phyloP scores from a whole-genome alignment of 2,797 vertebrate genomes.

The Xiphophorus birchmanni region DNA sequence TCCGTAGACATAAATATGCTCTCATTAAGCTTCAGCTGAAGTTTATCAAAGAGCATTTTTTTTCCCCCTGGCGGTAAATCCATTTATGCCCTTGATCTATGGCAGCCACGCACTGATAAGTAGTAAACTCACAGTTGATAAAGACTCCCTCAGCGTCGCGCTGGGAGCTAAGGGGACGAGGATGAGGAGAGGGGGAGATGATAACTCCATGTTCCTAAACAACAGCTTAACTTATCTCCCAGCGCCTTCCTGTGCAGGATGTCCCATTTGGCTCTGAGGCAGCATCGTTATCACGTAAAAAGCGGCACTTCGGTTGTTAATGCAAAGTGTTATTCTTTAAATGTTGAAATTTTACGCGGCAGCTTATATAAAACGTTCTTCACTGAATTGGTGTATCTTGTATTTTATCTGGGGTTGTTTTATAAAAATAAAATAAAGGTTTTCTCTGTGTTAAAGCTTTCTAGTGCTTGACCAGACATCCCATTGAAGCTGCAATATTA shows the following conservation, averaged over 20 bases:
- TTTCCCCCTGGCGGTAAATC: conserved; percentile 51
- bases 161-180: conserved; percentile 21
- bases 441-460: conserved; percentile 43
- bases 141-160: conserved; percentile 54
- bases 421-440: conserved; percentile 27
- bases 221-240: conserved; percentile 65
- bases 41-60: conserved; percentile 66
- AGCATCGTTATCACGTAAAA: conserved; percentile 23
- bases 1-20: conserved; percentile 24
- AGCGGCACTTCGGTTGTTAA: conserved; percentile 7
- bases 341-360: background rate
- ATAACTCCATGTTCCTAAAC: conserved; percentile 70
- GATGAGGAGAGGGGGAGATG: conserved; percentile 16
- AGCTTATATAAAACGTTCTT: conserved; percentile 35
- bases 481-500: conserved; percentile 16
- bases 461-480: conserved; percentile 30
- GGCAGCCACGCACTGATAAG: conserved; percentile 58
- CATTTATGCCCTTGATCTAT: conserved; percentile 59
- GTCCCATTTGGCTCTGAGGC: conserved; percentile 48
- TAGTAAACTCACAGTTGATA: conserved; percentile 65
- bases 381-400: conserved; percentile 11
- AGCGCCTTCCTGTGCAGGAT: conserved; percentile 61
- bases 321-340: conserved; percentile 8
- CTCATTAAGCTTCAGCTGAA: conserved; percentile 62
- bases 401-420: conserved; percentile 6